phyloP scores from a whole-genome alignment of 2,113 vertebrate genomes.

The Mugil cephalus region DNA sequence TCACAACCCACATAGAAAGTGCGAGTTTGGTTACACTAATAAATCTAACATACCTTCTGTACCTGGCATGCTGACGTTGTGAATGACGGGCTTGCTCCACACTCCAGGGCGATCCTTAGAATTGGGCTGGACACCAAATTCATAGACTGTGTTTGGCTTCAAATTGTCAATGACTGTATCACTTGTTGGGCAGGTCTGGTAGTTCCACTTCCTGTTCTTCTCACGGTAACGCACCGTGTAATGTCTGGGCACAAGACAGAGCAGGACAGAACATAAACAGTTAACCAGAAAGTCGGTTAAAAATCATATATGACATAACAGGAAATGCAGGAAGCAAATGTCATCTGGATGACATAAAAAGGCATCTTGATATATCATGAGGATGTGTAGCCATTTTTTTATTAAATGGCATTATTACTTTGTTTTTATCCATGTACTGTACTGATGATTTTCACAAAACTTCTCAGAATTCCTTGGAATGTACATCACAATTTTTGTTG shows the following conservation, averaged over 20 bases:
- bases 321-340: neutral
- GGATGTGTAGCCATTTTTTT: neutral
- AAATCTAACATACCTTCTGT: constrained; percentile 46
- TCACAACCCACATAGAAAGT: neutral
- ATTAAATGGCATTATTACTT: neutral
- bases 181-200: constrained; percentile 93
- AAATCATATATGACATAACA: neutral
- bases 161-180: constrained; percentile 93
- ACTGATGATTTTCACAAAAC: neutral
- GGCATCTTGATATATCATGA: too few species aligned
- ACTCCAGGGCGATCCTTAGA: constrained; percentile 81
- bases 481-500: too few species aligned
- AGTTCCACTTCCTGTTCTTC: constrained; percentile 93
- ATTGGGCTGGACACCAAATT: constrained; percentile 94
- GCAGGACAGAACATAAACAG: constrained; percentile 9
- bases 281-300: neutral
- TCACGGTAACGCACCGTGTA: constrained; percentile 97
- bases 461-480: too few species aligned
- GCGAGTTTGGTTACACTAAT: neutral
- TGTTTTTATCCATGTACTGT: neutral
- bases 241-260: constrained; percentile 82
- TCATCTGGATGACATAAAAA: too few species aligned
- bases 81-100: constrained; percentile 92
- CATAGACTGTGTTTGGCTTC: constrained; percentile 92
- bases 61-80: constrained; percentile 81